Percentiles rank a stretch among this genome's conserved stretches.
phyloP scores from a whole-genome alignment of 2,888 invertebrate genomes.

The Eustalomyia histrio region DNA sequence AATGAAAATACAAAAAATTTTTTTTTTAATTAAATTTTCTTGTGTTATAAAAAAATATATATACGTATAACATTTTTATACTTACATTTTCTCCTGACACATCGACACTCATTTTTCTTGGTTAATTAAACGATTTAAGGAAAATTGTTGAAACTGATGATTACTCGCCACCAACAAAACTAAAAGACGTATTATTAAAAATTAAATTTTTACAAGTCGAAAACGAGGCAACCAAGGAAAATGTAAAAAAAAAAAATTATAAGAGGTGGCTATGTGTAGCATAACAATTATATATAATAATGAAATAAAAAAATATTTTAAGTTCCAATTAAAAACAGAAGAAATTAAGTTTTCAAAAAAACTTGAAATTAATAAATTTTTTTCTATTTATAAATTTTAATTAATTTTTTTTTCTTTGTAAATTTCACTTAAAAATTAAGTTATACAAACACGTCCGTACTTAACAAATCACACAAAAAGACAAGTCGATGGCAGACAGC shows the following conservation, averaged over 20 bases:
- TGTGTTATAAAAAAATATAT: conserved; percentile 67
- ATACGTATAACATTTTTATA: conserved; percentile 59
- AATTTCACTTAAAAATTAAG: conserved; percentile 20
- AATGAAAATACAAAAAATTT: no score
- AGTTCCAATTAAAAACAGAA: conserved; percentile 70
- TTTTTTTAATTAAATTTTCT: conserved; percentile 66
- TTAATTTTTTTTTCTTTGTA: conserved; percentile 28
- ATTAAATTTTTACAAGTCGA: conserved; percentile 65
- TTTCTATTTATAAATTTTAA: conserved; percentile 9
- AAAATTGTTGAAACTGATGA: conserved; percentile 1
- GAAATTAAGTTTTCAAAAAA: not conserved
- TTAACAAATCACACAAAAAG: conserved; percentile 70
- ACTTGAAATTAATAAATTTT: conserved; percentile 26
- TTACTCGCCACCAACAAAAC: conserved; percentile 53
- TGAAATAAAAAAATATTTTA: conserved; percentile 66
- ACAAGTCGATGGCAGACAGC: conserved; percentile 69
- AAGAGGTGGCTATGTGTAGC: conserved; percentile 42
- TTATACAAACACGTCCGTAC: conserved; percentile 69
- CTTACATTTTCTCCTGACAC: conserved; percentile 76
- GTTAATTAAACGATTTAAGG: not conserved
- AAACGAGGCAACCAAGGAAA: conserved; percentile 61
- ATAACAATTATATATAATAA: conserved; percentile 4
- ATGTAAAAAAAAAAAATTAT: conserved; percentile 31
- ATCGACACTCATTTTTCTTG: conserved; percentile 76
- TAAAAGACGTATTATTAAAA: conserved; percentile 53